Conservation (phyloP, 2,888 invertebrate species). For the Synanthedon formicaeformis region DNA sequence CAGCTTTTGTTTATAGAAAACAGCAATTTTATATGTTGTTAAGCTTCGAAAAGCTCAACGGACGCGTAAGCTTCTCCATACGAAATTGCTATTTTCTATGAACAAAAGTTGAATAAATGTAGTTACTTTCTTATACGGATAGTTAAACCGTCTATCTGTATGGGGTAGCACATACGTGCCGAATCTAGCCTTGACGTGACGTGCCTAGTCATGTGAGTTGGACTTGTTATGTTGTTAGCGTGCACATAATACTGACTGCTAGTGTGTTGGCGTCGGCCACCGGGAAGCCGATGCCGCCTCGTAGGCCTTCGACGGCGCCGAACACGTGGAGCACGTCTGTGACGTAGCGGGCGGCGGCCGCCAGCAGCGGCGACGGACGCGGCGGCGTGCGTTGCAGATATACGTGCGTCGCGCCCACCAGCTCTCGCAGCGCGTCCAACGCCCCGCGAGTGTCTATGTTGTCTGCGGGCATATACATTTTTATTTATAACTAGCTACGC, state of each 20-base stretch:
- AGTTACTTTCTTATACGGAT: too few species aligned
- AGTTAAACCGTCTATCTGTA: too few species aligned
- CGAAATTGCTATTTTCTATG: too few species aligned
- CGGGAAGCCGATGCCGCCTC: constrained; percentile 81
- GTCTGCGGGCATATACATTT: constrained; percentile 63
- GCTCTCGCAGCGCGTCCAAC: constrained; percentile 84
- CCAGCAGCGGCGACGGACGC: constrained; percentile 76
- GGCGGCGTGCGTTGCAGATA: constrained; percentile 77
- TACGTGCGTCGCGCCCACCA: constrained; percentile 87
- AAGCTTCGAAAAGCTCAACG: too few species aligned
- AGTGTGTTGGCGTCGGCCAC: constrained; percentile 40
- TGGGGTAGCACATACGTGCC: too few species aligned
- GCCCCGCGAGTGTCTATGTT: constrained; percentile 94
- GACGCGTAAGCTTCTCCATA: too few species aligned
- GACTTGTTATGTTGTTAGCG: too few species aligned
- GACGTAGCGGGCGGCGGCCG: constrained; percentile 85
- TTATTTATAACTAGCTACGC: not conserved
- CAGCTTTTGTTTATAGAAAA: too few species aligned
- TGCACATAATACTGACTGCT: not conserved
- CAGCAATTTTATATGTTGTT: too few species aligned
- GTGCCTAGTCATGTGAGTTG: too few species aligned
- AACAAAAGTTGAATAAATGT: too few species aligned
- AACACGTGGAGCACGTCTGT: constrained; percentile 83
- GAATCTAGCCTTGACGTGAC: too few species aligned
- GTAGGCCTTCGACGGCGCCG: constrained; percentile 77